phyloP scores from a whole-genome alignment of 1,140 invertebrate species.

The Drosophila kohkoa region DNA sequence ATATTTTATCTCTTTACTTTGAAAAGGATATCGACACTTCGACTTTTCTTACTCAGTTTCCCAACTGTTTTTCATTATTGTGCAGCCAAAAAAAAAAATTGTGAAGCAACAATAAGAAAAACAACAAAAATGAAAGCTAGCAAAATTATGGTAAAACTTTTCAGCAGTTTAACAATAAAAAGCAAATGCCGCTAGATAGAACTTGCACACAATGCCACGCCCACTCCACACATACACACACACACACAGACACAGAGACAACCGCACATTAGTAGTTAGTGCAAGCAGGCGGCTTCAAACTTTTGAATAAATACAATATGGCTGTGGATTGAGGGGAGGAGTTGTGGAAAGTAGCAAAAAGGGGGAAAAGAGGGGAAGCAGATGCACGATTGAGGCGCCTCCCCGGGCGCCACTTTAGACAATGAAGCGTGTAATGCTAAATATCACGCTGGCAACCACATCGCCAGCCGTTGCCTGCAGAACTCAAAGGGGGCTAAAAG shows the following conservation, averaged over 20 bases:
- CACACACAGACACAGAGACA: slow-evolving; percentile 30
- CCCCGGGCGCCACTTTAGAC: slow-evolving; percentile 78
- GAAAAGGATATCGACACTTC: slow-evolving; percentile 18
- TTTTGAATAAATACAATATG: slow-evolving; percentile 81
- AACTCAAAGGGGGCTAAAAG: too few relatives aligned
- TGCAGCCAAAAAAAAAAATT: slow-evolving; percentile 2
- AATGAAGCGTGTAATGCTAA: slow-evolving; percentile 82
- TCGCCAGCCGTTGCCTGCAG: slow-evolving; percentile 47
- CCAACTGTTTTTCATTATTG: slow-evolving; percentile 44
- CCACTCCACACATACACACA: slow-evolving; percentile 13
- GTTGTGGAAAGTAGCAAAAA: neutral
- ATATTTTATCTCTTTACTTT: neutral
- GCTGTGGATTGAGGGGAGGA: neutral
- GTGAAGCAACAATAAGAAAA: slow-evolving; percentile 28
- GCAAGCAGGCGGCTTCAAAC: slow-evolving; percentile 79
- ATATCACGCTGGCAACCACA: slow-evolving; percentile 75
- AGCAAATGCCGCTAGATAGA: slow-evolving; percentile 75
- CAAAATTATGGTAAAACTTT: slow-evolving; percentile 79
- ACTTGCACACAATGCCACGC: slow-evolving; percentile 60
- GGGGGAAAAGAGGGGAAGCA: neutral
- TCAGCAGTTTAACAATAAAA: slow-evolving; percentile 81
- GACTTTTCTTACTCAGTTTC: slow-evolving; percentile 3
- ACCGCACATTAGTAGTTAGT: slow-evolving; percentile 83
- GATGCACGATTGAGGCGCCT: slow-evolving; percentile 30
- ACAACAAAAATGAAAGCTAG: slow-evolving; percentile 39